Evolutionary conservation across 92 coral and sea anemone genomes (phyloP).

Genomic region (Parazoanthus swiftii): DNA sequence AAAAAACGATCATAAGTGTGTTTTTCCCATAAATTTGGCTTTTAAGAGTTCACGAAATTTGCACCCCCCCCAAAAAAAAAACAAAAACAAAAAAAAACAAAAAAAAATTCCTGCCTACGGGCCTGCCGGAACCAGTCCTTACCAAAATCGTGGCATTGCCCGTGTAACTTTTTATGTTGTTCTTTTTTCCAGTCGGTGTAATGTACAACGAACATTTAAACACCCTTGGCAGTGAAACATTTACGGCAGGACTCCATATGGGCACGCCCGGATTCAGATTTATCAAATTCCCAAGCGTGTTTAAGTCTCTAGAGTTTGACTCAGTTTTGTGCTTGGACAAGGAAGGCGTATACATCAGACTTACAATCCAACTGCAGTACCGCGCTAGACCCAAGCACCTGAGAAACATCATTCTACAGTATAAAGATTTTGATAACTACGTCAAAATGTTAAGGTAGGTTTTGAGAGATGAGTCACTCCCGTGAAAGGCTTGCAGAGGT

Average conservation of each 20-base stretch:
- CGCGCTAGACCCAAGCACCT: slow-evolving; percentile 72
- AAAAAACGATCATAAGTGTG: too few species aligned
- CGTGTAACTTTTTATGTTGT: too few species aligned
- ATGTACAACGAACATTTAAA: slow-evolving; percentile 61
- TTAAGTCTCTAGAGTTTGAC: slow-evolving; percentile 55
- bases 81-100: too few species aligned
- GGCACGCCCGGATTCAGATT: slow-evolving; percentile 79
- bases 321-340: slow-evolving; percentile 61
- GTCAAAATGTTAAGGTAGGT: slow-evolving; percentile 71
- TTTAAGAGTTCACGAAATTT: too few species aligned
- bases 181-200: slow-evolving; percentile 55
- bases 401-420: slow-evolving; percentile 56
- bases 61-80: too few species aligned
- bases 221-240: slow-evolving; percentile 51
- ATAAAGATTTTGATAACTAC: slow-evolving; percentile 61
- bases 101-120: too few species aligned
- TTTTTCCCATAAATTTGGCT: too few species aligned
- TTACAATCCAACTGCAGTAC: slow-evolving; percentile 72
- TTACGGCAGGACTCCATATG: slow-evolving; percentile 74
- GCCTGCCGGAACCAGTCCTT: too few species aligned
- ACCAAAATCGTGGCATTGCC: too few species aligned
- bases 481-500: too few species aligned
- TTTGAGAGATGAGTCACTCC: background rate
- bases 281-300: slow-evolving; percentile 80
- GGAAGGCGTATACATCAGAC: slow-evolving; percentile 68